phyloP scores from a whole-genome alignment of 1,140 invertebrate species.

The Pollicipes pollicipes region DNA sequence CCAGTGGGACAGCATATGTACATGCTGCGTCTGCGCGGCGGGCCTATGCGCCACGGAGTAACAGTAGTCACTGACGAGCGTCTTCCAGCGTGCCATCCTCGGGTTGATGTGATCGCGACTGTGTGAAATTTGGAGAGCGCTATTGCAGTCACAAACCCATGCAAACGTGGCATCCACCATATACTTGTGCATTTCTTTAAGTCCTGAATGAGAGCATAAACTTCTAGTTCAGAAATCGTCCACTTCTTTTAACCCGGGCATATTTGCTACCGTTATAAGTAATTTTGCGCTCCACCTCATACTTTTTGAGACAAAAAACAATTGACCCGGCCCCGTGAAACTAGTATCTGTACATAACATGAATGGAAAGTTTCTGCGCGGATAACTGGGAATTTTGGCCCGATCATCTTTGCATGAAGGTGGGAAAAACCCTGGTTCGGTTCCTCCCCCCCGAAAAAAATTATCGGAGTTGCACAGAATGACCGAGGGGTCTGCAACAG shows the following conservation, averaged over 20 bases:
- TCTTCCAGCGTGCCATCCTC: not conserved
- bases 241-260: not conserved
- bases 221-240: not conserved
- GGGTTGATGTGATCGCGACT: not conserved
- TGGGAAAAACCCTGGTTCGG: not conserved
- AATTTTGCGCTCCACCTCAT: not conserved
- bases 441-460: not conserved
- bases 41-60: not conserved
- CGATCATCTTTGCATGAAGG: not conserved
- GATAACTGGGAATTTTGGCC: not conserved
- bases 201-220: not conserved
- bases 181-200: not conserved
- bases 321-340: not conserved
- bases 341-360: not conserved
- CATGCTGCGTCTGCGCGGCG: not conserved
- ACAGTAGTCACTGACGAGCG: not conserved
- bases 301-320: not conserved
- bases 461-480: not conserved
- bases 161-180: not conserved
- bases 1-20: not conserved
- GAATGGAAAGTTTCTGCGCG: not conserved
- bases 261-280: not conserved
- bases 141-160: not conserved
- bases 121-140: not conserved
- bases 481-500: not conserved